phyloP scores from a whole-genome alignment of 2,113 vertebrate species.

The Poicephalus meyeri region DNA sequence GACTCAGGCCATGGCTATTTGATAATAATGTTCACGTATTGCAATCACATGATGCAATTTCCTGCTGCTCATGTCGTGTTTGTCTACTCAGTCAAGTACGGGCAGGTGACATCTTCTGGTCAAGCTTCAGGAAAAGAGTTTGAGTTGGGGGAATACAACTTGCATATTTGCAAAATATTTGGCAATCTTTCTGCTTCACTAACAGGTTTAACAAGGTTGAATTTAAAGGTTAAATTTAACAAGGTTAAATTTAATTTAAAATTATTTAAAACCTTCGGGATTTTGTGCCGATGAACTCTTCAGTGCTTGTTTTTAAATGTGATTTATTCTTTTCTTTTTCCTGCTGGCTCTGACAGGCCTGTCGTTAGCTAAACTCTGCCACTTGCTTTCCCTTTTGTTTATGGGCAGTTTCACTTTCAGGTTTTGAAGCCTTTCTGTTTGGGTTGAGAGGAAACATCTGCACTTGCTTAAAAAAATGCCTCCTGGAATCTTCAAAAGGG shows the following conservation, averaged over 20 bases:
- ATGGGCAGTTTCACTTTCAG: conserved; percentile 68
- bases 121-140: neutral
- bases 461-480: conserved; percentile 34
- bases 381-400: conserved; percentile 59
- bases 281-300: neutral
- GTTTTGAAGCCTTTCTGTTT: conserved; percentile 59
- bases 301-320: neutral
- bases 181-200: neutral
- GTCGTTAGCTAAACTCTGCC: neutral
- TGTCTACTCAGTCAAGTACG: neutral
- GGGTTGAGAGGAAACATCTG: conserved; percentile 64
- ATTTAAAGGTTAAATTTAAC: neutral
- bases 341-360: neutral
- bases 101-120: conserved; percentile 45
- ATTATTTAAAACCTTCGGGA: neutral
- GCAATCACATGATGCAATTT: conserved; percentile 58
- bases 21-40: conserved; percentile 45
- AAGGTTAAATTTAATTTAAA: neutral
- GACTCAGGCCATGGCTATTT: conserved; percentile 37
- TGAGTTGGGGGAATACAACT: neutral
- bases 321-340: neutral
- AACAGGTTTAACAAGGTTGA: neutral
- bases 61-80: conserved; percentile 32
- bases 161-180: neutral
- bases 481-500: conserved; percentile 51